Percentiles rank a stretch among this genome's conserved stretches.
phyloP scores from a whole-genome alignment of 2,113 vertebrate genomes.

The Siniperca knerii region DNA sequence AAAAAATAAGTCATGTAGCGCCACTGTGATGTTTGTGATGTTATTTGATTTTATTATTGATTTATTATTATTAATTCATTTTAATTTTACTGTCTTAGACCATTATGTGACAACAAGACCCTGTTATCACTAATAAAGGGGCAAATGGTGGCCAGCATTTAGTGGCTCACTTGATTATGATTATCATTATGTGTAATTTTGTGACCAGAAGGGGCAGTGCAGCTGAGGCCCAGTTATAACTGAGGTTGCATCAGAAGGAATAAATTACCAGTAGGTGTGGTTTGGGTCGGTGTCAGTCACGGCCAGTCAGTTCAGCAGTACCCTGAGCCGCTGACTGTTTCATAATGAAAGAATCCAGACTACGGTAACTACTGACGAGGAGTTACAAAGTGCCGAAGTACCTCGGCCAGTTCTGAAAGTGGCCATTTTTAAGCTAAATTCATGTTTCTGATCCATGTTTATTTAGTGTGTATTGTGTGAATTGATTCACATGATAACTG shows the following conservation, averaged over 20 bases:
- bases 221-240: slow-evolving; percentile 10
- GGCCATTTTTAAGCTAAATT: not conserved
- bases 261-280: not conserved
- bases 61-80: not conserved
- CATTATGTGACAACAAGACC: not conserved
- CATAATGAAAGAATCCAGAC: not conserved
- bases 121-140: not conserved
- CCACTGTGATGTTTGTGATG: not conserved
- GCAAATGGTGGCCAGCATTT: not conserved
- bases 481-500: not conserved
- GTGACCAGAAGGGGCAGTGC: not conserved
- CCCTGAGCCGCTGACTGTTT: not conserved
- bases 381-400: not conserved
- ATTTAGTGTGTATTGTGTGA: not conserved
- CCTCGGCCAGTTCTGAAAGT: not conserved
- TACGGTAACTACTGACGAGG: not conserved
- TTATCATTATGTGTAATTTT: slow-evolving; percentile 19
- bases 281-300: not conserved
- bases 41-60: too few relatives aligned
- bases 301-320: not conserved
- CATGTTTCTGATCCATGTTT: not conserved
- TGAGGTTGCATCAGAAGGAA: not conserved
- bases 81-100: not conserved
- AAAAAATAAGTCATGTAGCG: not conserved
- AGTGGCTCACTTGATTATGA: not conserved